Base-by-base conservation (phyloP, 2,113 vertebrate genomes). In the Puffinus mauretanicus region DNA sequence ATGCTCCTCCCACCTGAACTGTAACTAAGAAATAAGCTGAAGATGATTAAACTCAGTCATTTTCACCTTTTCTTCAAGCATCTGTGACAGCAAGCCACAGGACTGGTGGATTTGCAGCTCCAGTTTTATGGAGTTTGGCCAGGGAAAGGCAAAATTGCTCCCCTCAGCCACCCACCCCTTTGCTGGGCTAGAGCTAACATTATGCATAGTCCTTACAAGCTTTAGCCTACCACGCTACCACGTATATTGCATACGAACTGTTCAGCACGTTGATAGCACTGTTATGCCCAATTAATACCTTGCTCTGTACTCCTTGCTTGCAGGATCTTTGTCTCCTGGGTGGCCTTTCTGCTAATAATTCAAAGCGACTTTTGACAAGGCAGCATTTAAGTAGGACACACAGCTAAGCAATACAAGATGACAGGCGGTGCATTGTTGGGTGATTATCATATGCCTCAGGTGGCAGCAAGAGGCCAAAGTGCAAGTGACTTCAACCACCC, bases 401-500 rank as follows among this genome's bases (percentile, higher is more conserved):
- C 0, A 3, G 67, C 72, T 55, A 51, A 66, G 93, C 79, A 60
- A 62, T 11, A 7, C 4, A 25, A 92, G 76, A 62, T 80, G 92
- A 77, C 60, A 84, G 70, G 87, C 40, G 1, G 26, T 32, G 75
- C 58, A 29, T 42, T 66, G 76, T 4, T 70, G 62, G 54, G 64
- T 29, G 49, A 46, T 34, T 86, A 87, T 47, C 44, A 24, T 34
- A 14, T 83, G 88, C 88, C 76, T 92, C 76, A 95, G 92, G 88
- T 97, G 88, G 82, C 72, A 95, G 64, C 60, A 60, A 94, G 57
- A 86, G 82, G 82, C 80, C 81, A 78, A 90, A 92, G 82, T 73
- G 34, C 60, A 36, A 66, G 88, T 34, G 82, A 49, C 71, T 94
- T 78, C 71, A 93, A 42, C 79, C 76, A 75, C 60, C 38, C 95